A percentile compares a stretch with the other conserved stretches of the same genome.
These are phyloP conservation scores for Sparus aurata DNA, from an alignment of 2,797 vertebrate genomes.

Conservation along the genomic window DNA sequence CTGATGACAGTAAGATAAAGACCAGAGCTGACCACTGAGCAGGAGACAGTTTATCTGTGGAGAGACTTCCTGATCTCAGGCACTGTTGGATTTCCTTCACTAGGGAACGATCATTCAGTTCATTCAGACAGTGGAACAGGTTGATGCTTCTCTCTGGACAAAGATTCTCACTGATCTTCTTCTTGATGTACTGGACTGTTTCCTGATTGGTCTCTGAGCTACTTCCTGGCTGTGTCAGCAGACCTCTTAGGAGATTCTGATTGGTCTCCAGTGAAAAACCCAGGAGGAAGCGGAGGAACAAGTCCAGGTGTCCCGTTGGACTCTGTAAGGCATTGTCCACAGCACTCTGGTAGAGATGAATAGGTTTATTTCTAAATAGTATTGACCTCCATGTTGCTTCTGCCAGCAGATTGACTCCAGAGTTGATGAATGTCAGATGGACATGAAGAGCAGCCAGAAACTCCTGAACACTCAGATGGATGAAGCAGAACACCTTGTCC, in stretches of 20 bases:
- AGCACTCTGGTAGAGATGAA: not conserved
- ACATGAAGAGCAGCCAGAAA: not conserved
- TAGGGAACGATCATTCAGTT: too few relatives aligned
- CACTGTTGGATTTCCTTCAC: too few relatives aligned
- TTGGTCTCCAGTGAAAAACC: not conserved
- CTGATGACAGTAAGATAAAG: too few relatives aligned
- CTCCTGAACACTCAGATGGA: conserved; percentile 12
- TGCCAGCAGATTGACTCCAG: not conserved
- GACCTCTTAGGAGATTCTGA: not conserved
- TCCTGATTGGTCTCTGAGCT: not conserved
- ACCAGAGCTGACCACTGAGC: too few relatives aligned
- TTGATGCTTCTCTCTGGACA: too few relatives aligned
- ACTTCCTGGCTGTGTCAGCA: not conserved
- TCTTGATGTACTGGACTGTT: not conserved
- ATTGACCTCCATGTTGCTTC: not conserved
- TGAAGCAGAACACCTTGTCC: too few relatives aligned
- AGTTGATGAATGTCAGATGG: not conserved
- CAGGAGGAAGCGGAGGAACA: not conserved
- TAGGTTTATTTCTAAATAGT: not conserved
- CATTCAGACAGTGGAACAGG: too few relatives aligned
- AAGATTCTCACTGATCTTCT: too few relatives aligned
- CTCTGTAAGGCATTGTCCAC: not conserved
- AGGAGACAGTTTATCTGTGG: too few relatives aligned
- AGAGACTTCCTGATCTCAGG: too few relatives aligned
- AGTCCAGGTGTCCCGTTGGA: too few relatives aligned